Conservation (phyloP, 2,113 vertebrate species). For the Tragelaphus buxtoni region DNA sequence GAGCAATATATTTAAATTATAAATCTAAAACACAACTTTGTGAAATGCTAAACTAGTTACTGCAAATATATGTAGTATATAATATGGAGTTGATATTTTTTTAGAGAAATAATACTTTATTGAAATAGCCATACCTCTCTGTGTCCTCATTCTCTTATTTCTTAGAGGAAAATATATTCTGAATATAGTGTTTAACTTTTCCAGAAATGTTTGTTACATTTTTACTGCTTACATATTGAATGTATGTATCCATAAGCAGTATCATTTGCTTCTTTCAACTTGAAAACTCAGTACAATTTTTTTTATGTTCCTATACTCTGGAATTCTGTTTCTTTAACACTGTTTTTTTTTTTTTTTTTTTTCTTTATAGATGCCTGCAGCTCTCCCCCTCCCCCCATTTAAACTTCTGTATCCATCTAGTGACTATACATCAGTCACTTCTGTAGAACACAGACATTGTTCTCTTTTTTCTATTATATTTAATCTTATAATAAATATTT, state of each 20-base stretch:
- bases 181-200: not conserved
- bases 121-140: not conserved
- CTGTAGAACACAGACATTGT: not conserved
- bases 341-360: not conserved
- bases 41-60: not conserved
- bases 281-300: not conserved
- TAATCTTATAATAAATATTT: not conserved
- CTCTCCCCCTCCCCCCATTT: not conserved
- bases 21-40: not conserved
- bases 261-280: slow-evolving; percentile 25
- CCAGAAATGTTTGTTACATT: not conserved
- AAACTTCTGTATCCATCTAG: not conserved
- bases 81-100: not conserved
- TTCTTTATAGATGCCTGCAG: not conserved
- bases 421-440: not conserved
- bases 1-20: not conserved
- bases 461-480: not conserved
- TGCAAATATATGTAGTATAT: not conserved
- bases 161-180: not conserved
- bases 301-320: not conserved
- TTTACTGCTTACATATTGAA: not conserved
- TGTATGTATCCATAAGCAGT: not conserved
- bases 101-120: not conserved
- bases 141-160: not conserved
- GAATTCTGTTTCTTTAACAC: not conserved